phyloP scores from a whole-genome alignment of 1,140 invertebrate genomes.

The Pseudomyrmex cubaensis region DNA sequence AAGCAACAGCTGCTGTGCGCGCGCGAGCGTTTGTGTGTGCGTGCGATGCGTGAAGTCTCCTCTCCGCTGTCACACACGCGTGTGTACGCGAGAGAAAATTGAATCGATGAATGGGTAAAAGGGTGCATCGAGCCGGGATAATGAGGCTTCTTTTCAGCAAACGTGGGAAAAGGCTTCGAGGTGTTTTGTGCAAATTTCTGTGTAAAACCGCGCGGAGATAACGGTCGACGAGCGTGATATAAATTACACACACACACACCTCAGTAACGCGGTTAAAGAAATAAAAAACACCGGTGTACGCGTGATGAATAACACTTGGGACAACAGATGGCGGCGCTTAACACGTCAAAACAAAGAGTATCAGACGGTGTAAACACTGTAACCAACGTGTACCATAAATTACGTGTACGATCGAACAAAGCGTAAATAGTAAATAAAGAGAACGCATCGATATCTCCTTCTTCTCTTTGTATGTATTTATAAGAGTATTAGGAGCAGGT shows the following conservation, averaged over 20 bases:
- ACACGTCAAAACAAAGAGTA: conserved; percentile 45
- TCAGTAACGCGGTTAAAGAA: background rate
- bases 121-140: conserved; percentile 20
- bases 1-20: conserved; percentile 44
- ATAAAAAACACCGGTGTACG: background rate
- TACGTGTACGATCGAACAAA: conserved; percentile 16
- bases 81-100: conserved; percentile 26
- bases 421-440: conserved; percentile 15
- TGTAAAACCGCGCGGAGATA: background rate
- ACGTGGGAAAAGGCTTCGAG: conserved; percentile 17
- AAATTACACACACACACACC: background rate
- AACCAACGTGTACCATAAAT: conserved; percentile 30
- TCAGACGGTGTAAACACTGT: conserved; percentile 30
- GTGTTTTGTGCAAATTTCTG: conserved; percentile 11
- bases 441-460: conserved; percentile 22
- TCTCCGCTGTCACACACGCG: background rate
- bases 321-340: conserved; percentile 33
- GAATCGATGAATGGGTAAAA: conserved; percentile 52
- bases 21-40: background rate
- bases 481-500: conserved; percentile 4
- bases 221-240: background rate
- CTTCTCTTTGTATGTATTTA: conserved; percentile 20
- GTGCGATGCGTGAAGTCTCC: background rate
- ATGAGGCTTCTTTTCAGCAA: background rate
- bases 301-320: conserved; percentile 28